Evolutionary conservation across 2,797 vertebrate species (phyloP).

Genomic region (Tragelaphus oryx): DNA sequence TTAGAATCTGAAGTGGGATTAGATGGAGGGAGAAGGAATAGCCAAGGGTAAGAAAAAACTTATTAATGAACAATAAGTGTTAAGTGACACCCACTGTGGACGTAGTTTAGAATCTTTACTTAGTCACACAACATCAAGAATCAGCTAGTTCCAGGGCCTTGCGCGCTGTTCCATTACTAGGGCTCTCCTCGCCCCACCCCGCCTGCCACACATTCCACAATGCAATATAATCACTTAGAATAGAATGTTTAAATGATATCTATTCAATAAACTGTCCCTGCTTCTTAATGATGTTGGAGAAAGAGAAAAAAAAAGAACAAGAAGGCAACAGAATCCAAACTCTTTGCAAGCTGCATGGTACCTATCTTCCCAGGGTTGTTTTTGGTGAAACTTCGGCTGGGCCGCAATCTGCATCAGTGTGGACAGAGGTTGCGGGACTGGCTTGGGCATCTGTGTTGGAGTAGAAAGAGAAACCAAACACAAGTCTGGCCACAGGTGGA

Average conservation of each 20-base stretch:
- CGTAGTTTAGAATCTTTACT: slow-evolving; percentile 71
- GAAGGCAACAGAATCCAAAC: not conserved
- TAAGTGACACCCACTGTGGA: slow-evolving; percentile 4
- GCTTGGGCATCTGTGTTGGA: not conserved
- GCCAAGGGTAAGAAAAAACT: not conserved
- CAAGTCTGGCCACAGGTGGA: not conserved
- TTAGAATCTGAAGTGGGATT: not conserved
- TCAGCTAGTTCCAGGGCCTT: slow-evolving; percentile 64
- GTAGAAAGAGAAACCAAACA: slow-evolving; percentile 49
- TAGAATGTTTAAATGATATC: not conserved
- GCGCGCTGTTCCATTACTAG: slow-evolving; percentile 62
- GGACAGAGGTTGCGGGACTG: not conserved
- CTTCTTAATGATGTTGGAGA: slow-evolving; percentile 2
- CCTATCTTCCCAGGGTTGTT: not conserved
- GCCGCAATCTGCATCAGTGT: not conserved
- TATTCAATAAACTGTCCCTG: not conserved
- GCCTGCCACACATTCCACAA: slow-evolving; percentile 51
- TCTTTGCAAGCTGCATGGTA: not conserved
- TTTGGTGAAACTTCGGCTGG: not conserved
- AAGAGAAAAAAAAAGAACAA: not conserved
- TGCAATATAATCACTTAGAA: slow-evolving; percentile 49
- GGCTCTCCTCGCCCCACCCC: slow-evolving; percentile 51
- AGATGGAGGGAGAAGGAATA: not conserved
- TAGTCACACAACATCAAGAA: slow-evolving; percentile 75
- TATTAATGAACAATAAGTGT: slow-evolving; percentile 49